phyloP scores from a whole-genome alignment of 2,797 vertebrate genomes.

The Sternotherus odoratus region DNA sequence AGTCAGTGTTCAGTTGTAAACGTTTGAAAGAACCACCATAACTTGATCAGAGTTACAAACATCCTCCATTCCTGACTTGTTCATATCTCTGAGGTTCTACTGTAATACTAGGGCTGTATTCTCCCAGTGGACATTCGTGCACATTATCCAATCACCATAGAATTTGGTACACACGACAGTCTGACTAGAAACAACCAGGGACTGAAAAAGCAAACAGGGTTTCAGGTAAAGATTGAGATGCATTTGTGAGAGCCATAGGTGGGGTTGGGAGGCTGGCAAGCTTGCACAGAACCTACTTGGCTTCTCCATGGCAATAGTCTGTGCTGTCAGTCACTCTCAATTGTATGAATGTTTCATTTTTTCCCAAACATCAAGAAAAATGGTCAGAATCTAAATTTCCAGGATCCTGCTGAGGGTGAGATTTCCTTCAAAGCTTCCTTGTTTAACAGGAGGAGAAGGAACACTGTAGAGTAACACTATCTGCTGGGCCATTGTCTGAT shows the following conservation, averaged over 20 bases:
- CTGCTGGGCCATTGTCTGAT: background rate
- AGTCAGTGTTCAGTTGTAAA: too few species aligned
- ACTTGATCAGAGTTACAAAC: too few species aligned
- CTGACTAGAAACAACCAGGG: background rate
- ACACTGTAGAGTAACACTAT: background rate
- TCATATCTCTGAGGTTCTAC: too few species aligned
- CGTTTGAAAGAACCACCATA: too few species aligned
- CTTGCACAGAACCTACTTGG: background rate
- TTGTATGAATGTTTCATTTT: background rate
- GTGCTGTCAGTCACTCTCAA: background rate
- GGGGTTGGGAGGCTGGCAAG: background rate
- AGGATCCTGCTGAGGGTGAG: background rate
- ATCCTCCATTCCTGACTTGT: too few species aligned
- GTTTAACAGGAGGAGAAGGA: background rate
- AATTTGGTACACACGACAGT: background rate
- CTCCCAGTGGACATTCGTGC: background rate
- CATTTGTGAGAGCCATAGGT: background rate
- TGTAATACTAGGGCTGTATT: background rate
- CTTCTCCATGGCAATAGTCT: background rate
- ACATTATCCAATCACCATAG: background rate
- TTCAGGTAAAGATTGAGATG: background rate
- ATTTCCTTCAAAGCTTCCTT: background rate
- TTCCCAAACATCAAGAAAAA: background rate
- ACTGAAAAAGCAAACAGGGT: background rate
- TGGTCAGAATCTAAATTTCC: background rate